Evolutionary conservation across 2,888 invertebrate genomes (phyloP).

Genomic region (Macaria notata): DNA sequence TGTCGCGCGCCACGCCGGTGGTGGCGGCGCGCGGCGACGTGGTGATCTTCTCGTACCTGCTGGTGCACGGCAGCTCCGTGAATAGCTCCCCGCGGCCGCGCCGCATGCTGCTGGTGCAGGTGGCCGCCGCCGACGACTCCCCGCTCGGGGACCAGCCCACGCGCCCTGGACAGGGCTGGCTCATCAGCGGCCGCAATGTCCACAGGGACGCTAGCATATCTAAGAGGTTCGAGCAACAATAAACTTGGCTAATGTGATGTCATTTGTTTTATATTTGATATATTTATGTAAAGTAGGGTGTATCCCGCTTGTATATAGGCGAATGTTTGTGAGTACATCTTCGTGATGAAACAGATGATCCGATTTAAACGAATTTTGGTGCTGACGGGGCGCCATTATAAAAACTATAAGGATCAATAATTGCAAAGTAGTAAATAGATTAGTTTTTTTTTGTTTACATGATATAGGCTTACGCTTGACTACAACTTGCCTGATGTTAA

Average conservation of each 20-base stretch:
- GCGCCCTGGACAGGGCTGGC: slow-evolving; percentile 77
- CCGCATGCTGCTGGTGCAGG: slow-evolving; percentile 80
- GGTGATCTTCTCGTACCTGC: slow-evolving; percentile 82
- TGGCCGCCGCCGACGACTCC: slow-evolving; percentile 79
- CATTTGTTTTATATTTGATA: neutral
- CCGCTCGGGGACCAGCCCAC: slow-evolving; percentile 66
- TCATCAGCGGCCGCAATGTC: slow-evolving; percentile 76
- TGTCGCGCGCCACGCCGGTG: slow-evolving; percentile 75
- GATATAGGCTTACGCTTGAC: too few relatives aligned
- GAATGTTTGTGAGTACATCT: too few relatives aligned
- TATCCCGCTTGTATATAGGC: too few relatives aligned
- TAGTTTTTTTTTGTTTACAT: too few relatives aligned
- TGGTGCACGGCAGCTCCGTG: slow-evolving; percentile 81
- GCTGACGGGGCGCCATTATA: too few relatives aligned
- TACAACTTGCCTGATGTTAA: too few relatives aligned
- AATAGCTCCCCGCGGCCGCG: slow-evolving; percentile 70
- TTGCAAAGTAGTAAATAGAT: too few relatives aligned
- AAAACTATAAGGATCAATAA: too few relatives aligned
- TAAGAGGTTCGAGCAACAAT: slow-evolving; percentile 41
- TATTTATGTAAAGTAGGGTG: too few relatives aligned
- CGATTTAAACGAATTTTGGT: too few relatives aligned
- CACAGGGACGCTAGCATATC: slow-evolving; percentile 54
- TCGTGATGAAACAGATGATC: too few relatives aligned
- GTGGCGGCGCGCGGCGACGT: slow-evolving; percentile 78
- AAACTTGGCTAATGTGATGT: neutral